Percentiles rank a stretch among this genome's conserved stretches.
phyloP scores from a whole-genome alignment of 2,888 invertebrate genomes.

The Acanthacorydalis orientalis region DNA sequence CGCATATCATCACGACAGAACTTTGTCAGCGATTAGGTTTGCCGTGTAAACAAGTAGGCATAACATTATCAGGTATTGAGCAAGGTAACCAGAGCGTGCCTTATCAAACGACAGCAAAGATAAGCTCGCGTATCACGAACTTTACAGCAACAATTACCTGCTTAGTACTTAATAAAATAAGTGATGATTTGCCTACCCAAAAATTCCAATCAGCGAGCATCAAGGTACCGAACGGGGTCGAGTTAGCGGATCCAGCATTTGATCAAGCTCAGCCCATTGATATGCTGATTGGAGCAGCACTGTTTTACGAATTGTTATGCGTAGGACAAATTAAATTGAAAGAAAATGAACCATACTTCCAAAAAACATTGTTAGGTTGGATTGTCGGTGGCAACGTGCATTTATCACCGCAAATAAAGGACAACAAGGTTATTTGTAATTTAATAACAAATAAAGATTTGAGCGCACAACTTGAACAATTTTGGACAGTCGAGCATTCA shows the following conservation, averaged over 20 bases:
- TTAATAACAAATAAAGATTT: not conserved
- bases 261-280: slow-evolving; percentile 9
- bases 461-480: not conserved
- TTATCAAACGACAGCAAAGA: slow-evolving; percentile 3
- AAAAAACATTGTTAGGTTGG: slow-evolving; percentile 11
- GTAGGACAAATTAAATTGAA: slow-evolving; percentile 6
- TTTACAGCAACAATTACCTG: slow-evolving; percentile 8
- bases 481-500: slow-evolving; percentile 5
- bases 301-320: slow-evolving; percentile 10
- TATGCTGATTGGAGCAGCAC: slow-evolving; percentile 10
- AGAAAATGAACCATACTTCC: slow-evolving; percentile 2
- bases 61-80: not conserved
- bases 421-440: not conserved
- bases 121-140: slow-evolving; percentile 7
- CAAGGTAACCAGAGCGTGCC: not conserved
- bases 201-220: slow-evolving; percentile 6
- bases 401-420: not conserved
- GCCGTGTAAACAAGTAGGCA: slow-evolving; percentile 3
- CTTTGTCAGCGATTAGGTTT: too few relatives aligned
- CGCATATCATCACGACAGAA: not conserved
- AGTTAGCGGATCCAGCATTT: slow-evolving; percentile 11
- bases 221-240: slow-evolving; percentile 9
- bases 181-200: slow-evolving; percentile 10
- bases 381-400: slow-evolving; percentile 6
- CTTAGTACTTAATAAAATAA: slow-evolving; percentile 11